A percentile compares a stretch with the other conserved stretches of the same genome.
phyloP scores from a whole-genome alignment of 2,113 vertebrate genomes.

The Coreoperca whiteheadi region DNA sequence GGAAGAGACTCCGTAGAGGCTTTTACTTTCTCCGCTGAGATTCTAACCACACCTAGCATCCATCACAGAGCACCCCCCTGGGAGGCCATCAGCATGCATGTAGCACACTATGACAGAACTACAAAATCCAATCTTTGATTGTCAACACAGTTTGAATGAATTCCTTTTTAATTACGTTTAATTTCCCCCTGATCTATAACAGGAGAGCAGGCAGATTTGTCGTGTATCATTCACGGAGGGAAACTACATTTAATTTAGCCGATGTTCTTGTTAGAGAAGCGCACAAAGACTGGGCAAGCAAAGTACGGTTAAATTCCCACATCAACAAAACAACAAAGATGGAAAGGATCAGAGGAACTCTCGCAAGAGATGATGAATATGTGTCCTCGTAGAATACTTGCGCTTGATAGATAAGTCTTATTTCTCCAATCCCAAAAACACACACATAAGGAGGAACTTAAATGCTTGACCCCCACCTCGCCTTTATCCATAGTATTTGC shows the following conservation, averaged over 20 bases:
- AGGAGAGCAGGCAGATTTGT: conserved; percentile 7
- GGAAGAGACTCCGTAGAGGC: conserved; percentile 51
- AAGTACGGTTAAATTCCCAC: conserved; percentile 8
- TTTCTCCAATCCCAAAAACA: background rate
- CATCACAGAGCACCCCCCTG: conserved; percentile 42
- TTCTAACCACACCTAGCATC: conserved; percentile 60
- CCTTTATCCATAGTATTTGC: conserved; percentile 15
- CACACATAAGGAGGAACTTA: background rate
- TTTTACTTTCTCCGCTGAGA: conserved; percentile 53
- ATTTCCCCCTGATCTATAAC: conserved; percentile 7
- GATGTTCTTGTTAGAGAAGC: background rate
- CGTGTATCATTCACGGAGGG: background rate
- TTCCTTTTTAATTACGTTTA: conserved; percentile 37
- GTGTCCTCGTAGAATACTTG: conserved; percentile 12
- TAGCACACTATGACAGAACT: conserved; percentile 17
- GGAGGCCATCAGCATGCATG: conserved; percentile 62
- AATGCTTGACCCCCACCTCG: background rate
- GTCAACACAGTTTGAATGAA: conserved; percentile 50
- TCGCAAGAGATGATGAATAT: background rate
- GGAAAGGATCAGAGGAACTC: conserved; percentile 10
- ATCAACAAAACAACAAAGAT: background rate
- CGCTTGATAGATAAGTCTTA: background rate
- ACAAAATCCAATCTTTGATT: conserved; percentile 34
- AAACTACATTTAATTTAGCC: conserved; percentile 12
- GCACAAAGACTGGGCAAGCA: background rate